Conservation (phyloP, 2,888 invertebrate genomes). For the Aleiodes testaceus region DNA sequence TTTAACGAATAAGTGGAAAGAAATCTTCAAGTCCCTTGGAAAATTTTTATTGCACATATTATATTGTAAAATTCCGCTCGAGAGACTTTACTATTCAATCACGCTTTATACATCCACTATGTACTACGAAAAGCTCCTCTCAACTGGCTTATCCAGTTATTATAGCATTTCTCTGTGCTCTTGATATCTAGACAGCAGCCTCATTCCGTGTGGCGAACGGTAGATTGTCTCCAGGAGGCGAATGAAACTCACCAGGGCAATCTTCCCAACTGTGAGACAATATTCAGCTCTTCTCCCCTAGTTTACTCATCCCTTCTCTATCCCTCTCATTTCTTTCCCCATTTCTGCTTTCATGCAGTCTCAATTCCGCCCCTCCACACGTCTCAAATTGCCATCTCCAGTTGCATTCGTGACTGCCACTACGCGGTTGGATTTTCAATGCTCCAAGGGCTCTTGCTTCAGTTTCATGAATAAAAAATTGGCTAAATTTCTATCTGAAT, state of each 20-base stretch:
- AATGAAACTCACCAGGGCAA: slow-evolving; percentile 35
- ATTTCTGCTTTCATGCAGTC: not conserved
- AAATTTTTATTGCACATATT: not conserved
- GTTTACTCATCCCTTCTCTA: not conserved
- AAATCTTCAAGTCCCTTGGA: not conserved
- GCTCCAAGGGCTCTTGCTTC: not conserved
- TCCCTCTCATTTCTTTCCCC: not conserved
- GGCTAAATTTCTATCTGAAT: too few species aligned
- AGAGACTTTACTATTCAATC: slow-evolving; percentile 36
- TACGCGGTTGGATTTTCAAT: slow-evolving; percentile 12
- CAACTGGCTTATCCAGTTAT: slow-evolving; percentile 51
- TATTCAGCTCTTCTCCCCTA: slow-evolving; percentile 28
- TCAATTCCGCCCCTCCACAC: slow-evolving; percentile 1
- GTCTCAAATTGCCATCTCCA: slow-evolving; percentile 15
- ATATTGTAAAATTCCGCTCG: not conserved
- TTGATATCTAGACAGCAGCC: slow-evolving; percentile 22
- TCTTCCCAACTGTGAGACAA: slow-evolving; percentile 39
- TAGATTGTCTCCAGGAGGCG: slow-evolving; percentile 38
- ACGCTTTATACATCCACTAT: slow-evolving; percentile 14
- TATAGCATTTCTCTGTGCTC: slow-evolving; percentile 47
- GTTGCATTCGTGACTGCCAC: slow-evolving; percentile 24
- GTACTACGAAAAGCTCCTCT: slow-evolving; percentile 42
- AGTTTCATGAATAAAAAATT: too few species aligned
- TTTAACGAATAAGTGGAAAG: not conserved
- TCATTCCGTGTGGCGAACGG: slow-evolving; percentile 28